Percentiles rank a stretch among this genome's conserved stretches.
phyloP scores from a whole-genome alignment of 1,140 invertebrate genomes.

The Drosophila quadrilineata region DNA sequence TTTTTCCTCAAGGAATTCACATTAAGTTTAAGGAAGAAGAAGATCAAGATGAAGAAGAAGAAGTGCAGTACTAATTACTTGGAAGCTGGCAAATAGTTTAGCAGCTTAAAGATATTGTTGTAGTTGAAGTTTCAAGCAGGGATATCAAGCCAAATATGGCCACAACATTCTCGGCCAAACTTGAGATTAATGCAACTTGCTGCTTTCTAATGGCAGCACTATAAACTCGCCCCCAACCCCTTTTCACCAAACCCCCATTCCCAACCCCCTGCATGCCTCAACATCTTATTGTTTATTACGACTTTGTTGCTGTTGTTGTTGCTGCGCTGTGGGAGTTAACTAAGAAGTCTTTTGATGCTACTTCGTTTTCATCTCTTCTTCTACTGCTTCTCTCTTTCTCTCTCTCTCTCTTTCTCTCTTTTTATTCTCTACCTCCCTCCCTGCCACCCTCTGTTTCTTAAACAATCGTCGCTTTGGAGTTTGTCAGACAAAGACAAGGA shows the following conservation, averaged over 20 bases:
- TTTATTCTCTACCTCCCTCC: conserved; percentile 1
- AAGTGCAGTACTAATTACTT: no score
- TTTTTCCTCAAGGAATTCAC: no score
- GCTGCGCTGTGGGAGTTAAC: conserved; percentile 35
- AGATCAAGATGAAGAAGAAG: no score
- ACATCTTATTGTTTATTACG: conserved; percentile 21
- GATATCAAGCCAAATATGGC: not conserved
- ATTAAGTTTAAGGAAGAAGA: no score
- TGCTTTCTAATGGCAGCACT: conserved; percentile 11
- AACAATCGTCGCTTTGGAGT: no score
- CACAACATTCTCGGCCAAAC: not conserved
- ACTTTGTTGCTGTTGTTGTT: not conserved
- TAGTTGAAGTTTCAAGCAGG: no score
- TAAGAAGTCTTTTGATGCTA: conserved; percentile 48
- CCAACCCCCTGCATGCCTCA: not conserved
- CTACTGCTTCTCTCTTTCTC: not conserved
- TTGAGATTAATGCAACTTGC: not conserved
- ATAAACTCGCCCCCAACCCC: not conserved
- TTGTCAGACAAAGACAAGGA: conserved; percentile 52
- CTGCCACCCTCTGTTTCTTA: no score
- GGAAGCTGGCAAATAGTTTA: no score
- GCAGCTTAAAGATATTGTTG: no score
- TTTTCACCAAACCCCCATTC: not conserved
- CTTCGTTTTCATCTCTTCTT: conserved; percentile 1
- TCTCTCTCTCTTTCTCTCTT: not conserved